Percentiles rank a stretch among this genome's conserved stretches.
phyloP scores from a whole-genome alignment of 2,888 invertebrate species.

The Dynastes tityus region DNA sequence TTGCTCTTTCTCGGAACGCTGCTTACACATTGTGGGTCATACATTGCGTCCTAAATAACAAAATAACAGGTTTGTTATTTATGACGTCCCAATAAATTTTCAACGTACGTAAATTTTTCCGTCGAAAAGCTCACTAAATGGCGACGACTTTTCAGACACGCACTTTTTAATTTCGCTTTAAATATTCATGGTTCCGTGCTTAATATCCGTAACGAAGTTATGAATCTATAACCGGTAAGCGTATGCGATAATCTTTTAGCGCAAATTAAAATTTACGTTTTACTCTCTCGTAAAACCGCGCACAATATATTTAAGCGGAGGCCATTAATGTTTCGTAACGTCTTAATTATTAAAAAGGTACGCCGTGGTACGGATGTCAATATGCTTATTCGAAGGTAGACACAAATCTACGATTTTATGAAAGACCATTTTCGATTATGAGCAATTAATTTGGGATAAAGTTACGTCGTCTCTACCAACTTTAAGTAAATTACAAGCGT shows the following conservation, averaged over 20 bases:
- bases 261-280: constrained; percentile 43
- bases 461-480: constrained; percentile 55
- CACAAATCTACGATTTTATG: constrained; percentile 35
- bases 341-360: constrained; percentile 43
- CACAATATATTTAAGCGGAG: constrained; percentile 3
- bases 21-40: no score
- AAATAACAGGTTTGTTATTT: constrained; percentile 9
- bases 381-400: neutral
- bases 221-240: neutral
- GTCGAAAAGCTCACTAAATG: neutral
- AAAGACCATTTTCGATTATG: constrained; percentile 29
- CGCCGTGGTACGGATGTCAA: constrained; percentile 2
- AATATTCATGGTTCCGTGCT: constrained; percentile 35
- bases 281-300: constrained; percentile 16
- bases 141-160: neutral
- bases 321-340: constrained; percentile 32
- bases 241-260: neutral
- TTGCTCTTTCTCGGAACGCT: no score
- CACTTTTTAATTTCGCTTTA: constrained; percentile 36
- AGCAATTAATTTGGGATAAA: constrained; percentile 55
- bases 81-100: constrained; percentile 31
- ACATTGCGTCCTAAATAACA: constrained; percentile 12
- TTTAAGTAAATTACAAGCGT: constrained; percentile 63
- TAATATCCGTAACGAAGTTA: constrained; percentile 25
- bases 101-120: constrained; percentile 25